Conservation (phyloP, 1,140 invertebrate genomes). For the Cyphomyrmex costatus region DNA sequence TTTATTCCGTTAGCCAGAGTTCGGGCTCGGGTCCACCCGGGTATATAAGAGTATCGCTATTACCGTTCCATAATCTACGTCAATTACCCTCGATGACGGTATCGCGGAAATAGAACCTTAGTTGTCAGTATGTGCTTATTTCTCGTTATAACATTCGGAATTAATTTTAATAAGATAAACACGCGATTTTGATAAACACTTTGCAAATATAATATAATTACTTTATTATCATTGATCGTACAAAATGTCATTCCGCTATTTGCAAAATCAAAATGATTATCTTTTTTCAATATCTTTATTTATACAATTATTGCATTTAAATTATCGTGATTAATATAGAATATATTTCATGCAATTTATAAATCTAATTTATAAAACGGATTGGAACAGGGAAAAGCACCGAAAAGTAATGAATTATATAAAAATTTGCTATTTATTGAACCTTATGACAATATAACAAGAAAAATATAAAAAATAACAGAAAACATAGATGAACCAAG, state of each 20-base stretch:
- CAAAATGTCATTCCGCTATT: neutral
- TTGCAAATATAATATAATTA: conserved; percentile 1
- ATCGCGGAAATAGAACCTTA: conserved; percentile 73
- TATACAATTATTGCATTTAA: neutral
- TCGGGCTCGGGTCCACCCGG: conserved; percentile 64
- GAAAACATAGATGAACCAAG: neutral
- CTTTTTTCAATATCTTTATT: neutral
- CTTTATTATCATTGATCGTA: neutral
- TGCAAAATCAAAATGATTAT: neutral
- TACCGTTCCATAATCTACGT: conserved; percentile 74
- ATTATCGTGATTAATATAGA: neutral
- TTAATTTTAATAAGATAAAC: conserved; percentile 52
- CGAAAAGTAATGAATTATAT: neutral
- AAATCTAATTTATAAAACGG: neutral
- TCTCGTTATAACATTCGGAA: conserved; percentile 31
- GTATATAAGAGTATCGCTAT: conserved; percentile 67
- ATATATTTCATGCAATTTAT: neutral
- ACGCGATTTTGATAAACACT: conserved; percentile 13
- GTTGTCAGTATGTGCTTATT: conserved; percentile 73
- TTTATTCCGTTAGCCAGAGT: conserved; percentile 73
- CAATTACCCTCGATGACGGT: conserved; percentile 68
- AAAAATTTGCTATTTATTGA: conserved; percentile 6
- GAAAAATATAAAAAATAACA: neutral
- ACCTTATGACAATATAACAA: neutral
- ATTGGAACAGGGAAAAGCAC: neutral